These are phyloP conservation scores for Psammodynastes pulverulentus DNA, from an alignment of 2,113 vertebrate genomes.

Conservation along the genomic window DNA sequence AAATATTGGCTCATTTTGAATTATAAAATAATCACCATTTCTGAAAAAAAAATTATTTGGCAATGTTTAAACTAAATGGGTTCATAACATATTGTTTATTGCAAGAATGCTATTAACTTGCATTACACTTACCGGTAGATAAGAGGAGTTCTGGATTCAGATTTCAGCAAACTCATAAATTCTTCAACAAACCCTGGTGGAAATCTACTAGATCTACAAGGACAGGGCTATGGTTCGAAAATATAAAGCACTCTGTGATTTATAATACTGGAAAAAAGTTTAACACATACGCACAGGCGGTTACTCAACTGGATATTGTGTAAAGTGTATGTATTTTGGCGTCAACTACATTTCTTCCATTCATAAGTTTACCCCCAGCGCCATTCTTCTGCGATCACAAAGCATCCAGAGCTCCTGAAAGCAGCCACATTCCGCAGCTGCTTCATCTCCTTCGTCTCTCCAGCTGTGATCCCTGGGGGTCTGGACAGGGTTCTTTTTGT, in stretches of 20 bases:
- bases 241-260: neutral
- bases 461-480: conserved; percentile 45
- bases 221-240: neutral
- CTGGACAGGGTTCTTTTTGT: conserved; percentile 56
- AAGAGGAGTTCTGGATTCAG: neutral
- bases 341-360: conserved; percentile 60
- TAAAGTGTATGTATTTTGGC: conserved; percentile 42
- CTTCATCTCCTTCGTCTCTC: conserved; percentile 73
- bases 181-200: neutral
- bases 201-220: conserved; percentile 25
- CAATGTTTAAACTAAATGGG: neutral
- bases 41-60: neutral
- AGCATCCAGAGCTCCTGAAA: conserved; percentile 58
- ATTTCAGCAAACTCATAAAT: neutral
- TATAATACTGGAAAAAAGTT: neutral
- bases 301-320: conserved; percentile 41
- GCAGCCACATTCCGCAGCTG: conserved; percentile 68
- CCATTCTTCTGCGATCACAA: conserved; percentile 64
- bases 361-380: conserved; percentile 75
- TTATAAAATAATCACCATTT: neutral
- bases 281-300: conserved; percentile 33
- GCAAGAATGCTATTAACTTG: neutral
- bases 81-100: neutral
- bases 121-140: neutral
- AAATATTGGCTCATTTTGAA: neutral